phyloP scores from a whole-genome alignment of 64 coral and sea anemone genomes.

The Acropora yongei region DNA sequence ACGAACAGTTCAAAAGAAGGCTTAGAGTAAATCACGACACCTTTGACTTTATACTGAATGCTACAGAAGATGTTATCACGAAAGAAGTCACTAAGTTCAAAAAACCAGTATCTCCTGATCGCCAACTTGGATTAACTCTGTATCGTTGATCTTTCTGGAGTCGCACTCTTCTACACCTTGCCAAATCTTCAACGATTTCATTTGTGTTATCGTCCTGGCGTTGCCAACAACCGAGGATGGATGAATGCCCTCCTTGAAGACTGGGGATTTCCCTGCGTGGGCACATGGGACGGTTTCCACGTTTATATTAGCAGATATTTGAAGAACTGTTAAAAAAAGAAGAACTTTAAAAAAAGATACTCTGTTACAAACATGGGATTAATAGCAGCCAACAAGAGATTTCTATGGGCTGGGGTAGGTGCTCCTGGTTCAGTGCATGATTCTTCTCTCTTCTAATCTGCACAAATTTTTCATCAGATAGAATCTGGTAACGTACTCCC shows the following conservation, averaged over 20 bases:
- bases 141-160: constrained; percentile 59
- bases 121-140: constrained; percentile 49
- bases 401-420: constrained; percentile 43
- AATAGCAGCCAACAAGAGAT: constrained; percentile 42
- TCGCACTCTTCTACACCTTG: constrained; percentile 66
- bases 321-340: background rate
- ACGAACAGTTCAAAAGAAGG: constrained; percentile 62
- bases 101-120: constrained; percentile 19
- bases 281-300: constrained; percentile 21
- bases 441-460: constrained; percentile 38
- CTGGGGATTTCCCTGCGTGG: constrained; percentile 48
- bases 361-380: constrained; percentile 44
- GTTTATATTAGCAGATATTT: background rate
- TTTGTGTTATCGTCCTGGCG: constrained; percentile 39
- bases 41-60: constrained; percentile 8
- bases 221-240: constrained; percentile 52
- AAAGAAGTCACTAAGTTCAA: constrained; percentile 44
- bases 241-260: constrained; percentile 1
- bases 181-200: constrained; percentile 48
- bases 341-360: constrained; percentile 45
- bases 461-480: constrained; percentile 10
- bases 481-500: constrained; percentile 46
- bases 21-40: constrained; percentile 45
- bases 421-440: constrained; percentile 53
- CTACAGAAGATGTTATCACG: background rate